A percentile compares a stretch with the other conserved stretches of the same genome.
phyloP scores from a whole-genome alignment of 2,113 vertebrate genomes.

The Aegithalos caudatus region DNA sequence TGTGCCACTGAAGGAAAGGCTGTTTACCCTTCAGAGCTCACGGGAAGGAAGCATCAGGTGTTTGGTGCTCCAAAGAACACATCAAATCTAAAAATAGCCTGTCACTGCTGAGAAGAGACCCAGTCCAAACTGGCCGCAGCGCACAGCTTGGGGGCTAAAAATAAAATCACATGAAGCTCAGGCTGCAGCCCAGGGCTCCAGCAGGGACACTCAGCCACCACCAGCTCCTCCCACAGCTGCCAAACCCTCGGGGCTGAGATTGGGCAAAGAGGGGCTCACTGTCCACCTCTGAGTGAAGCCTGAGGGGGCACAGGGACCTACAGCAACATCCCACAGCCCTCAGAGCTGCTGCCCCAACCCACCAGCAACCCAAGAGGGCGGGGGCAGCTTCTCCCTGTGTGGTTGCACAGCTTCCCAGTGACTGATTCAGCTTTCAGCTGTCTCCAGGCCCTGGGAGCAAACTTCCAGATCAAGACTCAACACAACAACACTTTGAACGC shows the following conservation, averaged over 20 bases:
- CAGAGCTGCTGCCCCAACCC: neutral
- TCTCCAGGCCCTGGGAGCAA: neutral
- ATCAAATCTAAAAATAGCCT: neutral
- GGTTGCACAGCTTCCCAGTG: fast-evolving
- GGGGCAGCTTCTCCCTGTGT: neutral
- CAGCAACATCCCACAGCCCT: neutral
- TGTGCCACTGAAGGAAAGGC: neutral
- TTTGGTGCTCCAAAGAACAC: neutral
- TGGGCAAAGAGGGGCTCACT: neutral
- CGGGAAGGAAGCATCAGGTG: neutral
- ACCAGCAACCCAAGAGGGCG: fast-evolving
- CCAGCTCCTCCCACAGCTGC: neutral
- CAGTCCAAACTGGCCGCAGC: neutral
- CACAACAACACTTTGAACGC: fast-evolving
- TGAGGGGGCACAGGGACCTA: neutral
- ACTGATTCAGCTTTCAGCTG: neutral
- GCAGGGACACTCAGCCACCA: neutral
- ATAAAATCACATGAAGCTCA: slow-evolving; percentile 29
- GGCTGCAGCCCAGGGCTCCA: neutral
- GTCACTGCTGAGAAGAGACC: neutral
- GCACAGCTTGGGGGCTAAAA: neutral
- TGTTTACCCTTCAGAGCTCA: neutral
- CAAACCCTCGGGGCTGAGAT: neutral
- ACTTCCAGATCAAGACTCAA: neutral
- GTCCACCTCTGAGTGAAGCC: fast-evolving